A percentile compares a stretch with the other conserved stretches of the same genome.
phyloP scores from a whole-genome alignment of 2,888 invertebrate species.

The Cryptophagus acutangulus region DNA sequence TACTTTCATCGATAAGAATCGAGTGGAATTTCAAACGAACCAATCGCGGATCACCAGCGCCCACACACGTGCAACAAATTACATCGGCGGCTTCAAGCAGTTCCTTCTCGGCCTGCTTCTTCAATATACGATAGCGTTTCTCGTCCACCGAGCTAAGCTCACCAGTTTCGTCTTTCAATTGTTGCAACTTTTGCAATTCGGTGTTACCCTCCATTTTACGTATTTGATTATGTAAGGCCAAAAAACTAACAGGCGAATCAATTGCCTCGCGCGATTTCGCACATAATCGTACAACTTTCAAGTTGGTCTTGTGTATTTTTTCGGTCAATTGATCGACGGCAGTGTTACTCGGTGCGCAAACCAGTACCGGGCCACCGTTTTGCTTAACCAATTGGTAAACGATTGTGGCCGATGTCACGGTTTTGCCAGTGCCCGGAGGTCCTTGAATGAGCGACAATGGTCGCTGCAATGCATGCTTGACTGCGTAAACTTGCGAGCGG shows the following conservation, averaged over 20 bases:
- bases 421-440: slow-evolving; percentile 96
- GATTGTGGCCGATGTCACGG: slow-evolving; percentile 98
- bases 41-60: slow-evolving; percentile 95
- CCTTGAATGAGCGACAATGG: slow-evolving; percentile 97
- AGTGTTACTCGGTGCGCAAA: slow-evolving; percentile 98
- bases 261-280: slow-evolving; percentile 98
- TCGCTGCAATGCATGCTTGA: slow-evolving; percentile 94
- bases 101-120: slow-evolving; percentile 86
- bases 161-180: slow-evolving; percentile 96
- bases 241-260: slow-evolving; percentile 93
- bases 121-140: slow-evolving; percentile 74
- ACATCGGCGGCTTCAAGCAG: slow-evolving; percentile 95
- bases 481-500: slow-evolving; percentile 96
- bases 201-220: slow-evolving; percentile 89
- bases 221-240: slow-evolving; percentile 96
- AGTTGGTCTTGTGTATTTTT: slow-evolving; percentile 94
- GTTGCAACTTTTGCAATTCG: slow-evolving; percentile 91
- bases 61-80: slow-evolving; percentile 98
- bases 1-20: slow-evolving; percentile 93
- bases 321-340: slow-evolving; percentile 99
- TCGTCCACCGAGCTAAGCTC: slow-evolving; percentile 95
- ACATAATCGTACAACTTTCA: slow-evolving; percentile 83
- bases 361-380: slow-evolving; percentile 89
- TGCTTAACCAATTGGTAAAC: slow-evolving; percentile 97
- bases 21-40: slow-evolving; percentile 91